These are phyloP conservation scores for Anaspis maculata DNA, from an alignment of 2,888 invertebrate species.

Conservation along the genomic window DNA sequence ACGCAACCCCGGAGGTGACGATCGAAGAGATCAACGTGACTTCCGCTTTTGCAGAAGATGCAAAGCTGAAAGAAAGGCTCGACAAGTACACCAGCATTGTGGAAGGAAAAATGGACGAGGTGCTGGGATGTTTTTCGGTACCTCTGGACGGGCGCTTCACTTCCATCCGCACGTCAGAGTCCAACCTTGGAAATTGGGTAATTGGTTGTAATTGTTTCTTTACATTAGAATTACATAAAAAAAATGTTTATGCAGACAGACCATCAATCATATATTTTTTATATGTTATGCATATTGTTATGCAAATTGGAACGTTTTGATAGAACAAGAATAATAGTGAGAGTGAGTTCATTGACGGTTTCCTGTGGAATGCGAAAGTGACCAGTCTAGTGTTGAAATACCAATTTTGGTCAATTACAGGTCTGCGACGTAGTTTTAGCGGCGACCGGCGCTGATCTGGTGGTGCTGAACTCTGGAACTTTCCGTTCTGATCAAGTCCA, in stretches of 20 bases:
- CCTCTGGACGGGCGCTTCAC: constrained; percentile 81
- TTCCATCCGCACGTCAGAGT: constrained; percentile 70
- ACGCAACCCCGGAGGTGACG: constrained; percentile 48
- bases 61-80: constrained; percentile 58
- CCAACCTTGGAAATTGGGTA: constrained; percentile 81
- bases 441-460: constrained; percentile 77
- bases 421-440: constrained; percentile 74
- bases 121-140: constrained; percentile 76
- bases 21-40: constrained; percentile 66
- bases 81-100: constrained; percentile 68
- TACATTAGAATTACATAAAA: no score
- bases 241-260: background rate
- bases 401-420: no score
- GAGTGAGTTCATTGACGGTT: no score
- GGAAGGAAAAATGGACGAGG: constrained; percentile 75
- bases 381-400: no score
- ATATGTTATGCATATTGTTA: no score
- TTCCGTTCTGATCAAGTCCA: constrained; percentile 74
- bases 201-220: constrained; percentile 4
- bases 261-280: constrained; percentile 4
- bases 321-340: constrained; percentile 1
- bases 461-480: constrained; percentile 82
- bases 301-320: constrained; percentile 2
- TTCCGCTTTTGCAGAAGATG: constrained; percentile 63
- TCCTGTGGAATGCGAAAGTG: no score